phyloP scores from a whole-genome alignment of 2,888 invertebrate species.

The Amblyteles armatorius region DNA sequence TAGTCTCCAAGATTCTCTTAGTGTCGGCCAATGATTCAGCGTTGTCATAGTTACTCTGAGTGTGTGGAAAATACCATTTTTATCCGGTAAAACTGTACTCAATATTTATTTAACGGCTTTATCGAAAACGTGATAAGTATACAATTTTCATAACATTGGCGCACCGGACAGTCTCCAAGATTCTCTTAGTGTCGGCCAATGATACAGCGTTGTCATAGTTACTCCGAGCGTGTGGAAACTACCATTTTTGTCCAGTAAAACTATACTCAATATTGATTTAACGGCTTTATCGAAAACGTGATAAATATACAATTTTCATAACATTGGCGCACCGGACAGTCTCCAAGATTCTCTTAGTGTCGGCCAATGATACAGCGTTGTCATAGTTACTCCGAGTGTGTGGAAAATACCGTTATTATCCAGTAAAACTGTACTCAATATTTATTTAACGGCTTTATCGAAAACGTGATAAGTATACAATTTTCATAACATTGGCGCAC shows the following conservation, averaged over 20 bases:
- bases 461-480: too few species aligned
- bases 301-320: too few species aligned
- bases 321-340: not conserved
- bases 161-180: not conserved
- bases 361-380: constrained; percentile 73
- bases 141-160: too few species aligned
- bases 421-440: not conserved
- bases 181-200: constrained; percentile 67
- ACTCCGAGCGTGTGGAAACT: constrained; percentile 78
- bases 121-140: too few species aligned
- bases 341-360: constrained; percentile 30
- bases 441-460: not conserved
- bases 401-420: constrained; percentile 42
- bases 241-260: constrained; percentile 31
- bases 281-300: not conserved
- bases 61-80: constrained; percentile 64
- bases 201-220: constrained; percentile 79
- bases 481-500: not conserved
- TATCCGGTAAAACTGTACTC: not conserved
- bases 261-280: not conserved
- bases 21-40: constrained; percentile 71
- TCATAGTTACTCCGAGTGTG: constrained; percentile 83
- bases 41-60: constrained; percentile 83
- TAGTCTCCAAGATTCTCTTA: too few species aligned
- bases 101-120: not conserved